Base-by-base conservation (phyloP, 2,888 invertebrate species). In the Cephus rjabovi region DNA sequence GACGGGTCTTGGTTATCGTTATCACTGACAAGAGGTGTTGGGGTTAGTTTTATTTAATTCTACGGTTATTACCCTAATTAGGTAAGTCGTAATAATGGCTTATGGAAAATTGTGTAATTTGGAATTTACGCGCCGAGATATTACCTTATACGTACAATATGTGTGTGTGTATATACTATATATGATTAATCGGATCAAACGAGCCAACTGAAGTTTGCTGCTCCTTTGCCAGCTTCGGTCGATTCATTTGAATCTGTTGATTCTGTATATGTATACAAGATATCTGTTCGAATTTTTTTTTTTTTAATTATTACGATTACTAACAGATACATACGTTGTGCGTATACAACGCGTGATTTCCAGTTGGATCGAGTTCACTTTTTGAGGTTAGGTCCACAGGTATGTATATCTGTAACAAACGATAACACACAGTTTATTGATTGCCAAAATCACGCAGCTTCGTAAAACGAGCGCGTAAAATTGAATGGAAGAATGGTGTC, bases 111-210 rank as follows among this genome's bases (percentile, higher is more conserved):
- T 23, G 40, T 23, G 1, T 56, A 56, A 56, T 9, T 6, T 23
- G 40, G 6, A 6, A 23, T 56, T 23, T 56, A 56, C 23, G 23
- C 23, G 23, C 6, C 15, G 2, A 23, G 23, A 9, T 23, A 56
- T 23, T 56, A 56, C 4, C 15, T 56, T 56, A 6, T 1, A 56
- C 6, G 23, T 56, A 56, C 23, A 23, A 9, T 12, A 4, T 15
- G 12, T 12, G 3, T 40, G 4, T 1, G 1, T 12, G 1, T 4
- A 0, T 12, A 3, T 12, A 3, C 1, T 37, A 4, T 40, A 4
- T 40, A 40, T 40, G 12, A 37, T 12, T 37, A 40, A 15, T 40
- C 40, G 15, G 0, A 40, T 40, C 40, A 40, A 15, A 40, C 40
- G 40, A 40, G 12, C 6, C 12, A 40, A 15, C 40, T 56, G 40